Percentiles rank a stretch among this genome's conserved stretches.
Evolutionary conservation across 2,888 invertebrate species (phyloP).

Genomic region (Spilosoma lubricipeda): DNA sequence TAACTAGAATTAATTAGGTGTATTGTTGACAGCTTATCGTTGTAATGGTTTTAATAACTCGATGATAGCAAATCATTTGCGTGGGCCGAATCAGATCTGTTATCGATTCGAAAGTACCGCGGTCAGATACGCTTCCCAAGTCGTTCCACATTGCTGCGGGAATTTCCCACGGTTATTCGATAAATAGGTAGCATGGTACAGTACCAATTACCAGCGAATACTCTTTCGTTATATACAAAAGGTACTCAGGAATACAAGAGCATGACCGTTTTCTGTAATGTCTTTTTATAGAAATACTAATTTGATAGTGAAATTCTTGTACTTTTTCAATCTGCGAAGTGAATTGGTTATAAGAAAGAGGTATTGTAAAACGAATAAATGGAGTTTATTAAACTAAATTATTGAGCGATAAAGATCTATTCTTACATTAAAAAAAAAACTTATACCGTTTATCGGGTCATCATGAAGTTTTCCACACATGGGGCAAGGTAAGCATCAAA

Average conservation of each 20-base stretch:
- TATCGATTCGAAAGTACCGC: slow-evolving; percentile 53
- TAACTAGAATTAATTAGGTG: neutral
- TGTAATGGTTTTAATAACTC: slow-evolving; percentile 4
- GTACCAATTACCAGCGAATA: slow-evolving; percentile 51
- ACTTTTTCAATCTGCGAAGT: neutral
- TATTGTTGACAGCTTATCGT: slow-evolving; percentile 1
- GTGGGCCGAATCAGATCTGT: slow-evolving; percentile 34
- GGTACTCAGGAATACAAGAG: slow-evolving; percentile 19
- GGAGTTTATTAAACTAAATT: neutral
- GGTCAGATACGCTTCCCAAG: slow-evolving; percentile 53
- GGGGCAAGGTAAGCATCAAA: too few species aligned
- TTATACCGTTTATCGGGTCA: too few species aligned
- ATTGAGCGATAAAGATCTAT: too few species aligned
- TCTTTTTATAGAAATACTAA: neutral
- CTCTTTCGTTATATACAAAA: slow-evolving; percentile 36
- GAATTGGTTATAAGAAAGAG: neutral
- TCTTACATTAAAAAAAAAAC: neutral
- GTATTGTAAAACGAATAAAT: neutral
- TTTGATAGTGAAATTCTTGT: neutral
- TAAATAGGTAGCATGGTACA: slow-evolving; percentile 33
- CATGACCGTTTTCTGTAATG: neutral
- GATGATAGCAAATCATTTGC: slow-evolving; percentile 12
- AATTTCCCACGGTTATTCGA: slow-evolving; percentile 64
- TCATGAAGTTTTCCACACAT: too few species aligned
- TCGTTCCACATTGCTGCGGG: slow-evolving; percentile 55